Conservation (phyloP, 2,888 invertebrate species). For the Nomada lathburiana region DNA sequence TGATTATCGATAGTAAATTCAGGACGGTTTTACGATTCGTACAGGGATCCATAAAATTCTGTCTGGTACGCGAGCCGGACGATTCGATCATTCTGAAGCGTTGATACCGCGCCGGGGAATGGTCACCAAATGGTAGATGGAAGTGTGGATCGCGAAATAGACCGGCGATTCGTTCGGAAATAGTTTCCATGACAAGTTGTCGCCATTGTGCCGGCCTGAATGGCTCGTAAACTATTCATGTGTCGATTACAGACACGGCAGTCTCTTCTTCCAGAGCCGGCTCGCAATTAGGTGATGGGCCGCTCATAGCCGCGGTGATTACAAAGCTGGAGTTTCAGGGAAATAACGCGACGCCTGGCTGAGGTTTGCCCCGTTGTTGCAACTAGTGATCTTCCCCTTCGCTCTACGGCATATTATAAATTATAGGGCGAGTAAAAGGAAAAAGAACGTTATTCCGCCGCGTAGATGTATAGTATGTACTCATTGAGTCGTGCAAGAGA, state of each 20-base stretch:
- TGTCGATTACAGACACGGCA: slow-evolving; percentile 33
- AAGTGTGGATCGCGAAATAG: slow-evolving; percentile 1
- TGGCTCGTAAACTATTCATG: slow-evolving; percentile 37
- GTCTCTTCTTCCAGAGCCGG: slow-evolving; percentile 5
- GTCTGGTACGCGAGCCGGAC: not conserved
- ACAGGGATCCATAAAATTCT: slow-evolving; percentile 6
- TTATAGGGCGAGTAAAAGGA: not conserved
- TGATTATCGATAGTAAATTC: slow-evolving; percentile 22
- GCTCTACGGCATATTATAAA: not conserved
- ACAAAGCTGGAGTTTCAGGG: not conserved
- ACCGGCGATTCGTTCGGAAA: slow-evolving; percentile 23
- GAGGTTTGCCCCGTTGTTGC: slow-evolving; percentile 20
- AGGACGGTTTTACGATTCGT: slow-evolving; percentile 4
- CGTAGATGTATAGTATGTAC: too few relatives aligned
- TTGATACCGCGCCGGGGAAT: not conserved
- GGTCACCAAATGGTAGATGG: slow-evolving; percentile 3
- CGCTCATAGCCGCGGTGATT: slow-evolving; percentile 5
- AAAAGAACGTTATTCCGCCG: too few relatives aligned
- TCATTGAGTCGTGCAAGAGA: too few relatives aligned
- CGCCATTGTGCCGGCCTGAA: slow-evolving; percentile 11
- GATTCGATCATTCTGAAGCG: slow-evolving; percentile 18
- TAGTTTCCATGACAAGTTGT: slow-evolving; percentile 30
- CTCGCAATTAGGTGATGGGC: slow-evolving; percentile 21
- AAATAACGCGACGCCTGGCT: not conserved
- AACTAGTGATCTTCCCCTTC: not conserved